Evolutionary conservation across 2,113 vertebrate species (phyloP).

Genomic region (Neolamprologus sp.): DNA sequence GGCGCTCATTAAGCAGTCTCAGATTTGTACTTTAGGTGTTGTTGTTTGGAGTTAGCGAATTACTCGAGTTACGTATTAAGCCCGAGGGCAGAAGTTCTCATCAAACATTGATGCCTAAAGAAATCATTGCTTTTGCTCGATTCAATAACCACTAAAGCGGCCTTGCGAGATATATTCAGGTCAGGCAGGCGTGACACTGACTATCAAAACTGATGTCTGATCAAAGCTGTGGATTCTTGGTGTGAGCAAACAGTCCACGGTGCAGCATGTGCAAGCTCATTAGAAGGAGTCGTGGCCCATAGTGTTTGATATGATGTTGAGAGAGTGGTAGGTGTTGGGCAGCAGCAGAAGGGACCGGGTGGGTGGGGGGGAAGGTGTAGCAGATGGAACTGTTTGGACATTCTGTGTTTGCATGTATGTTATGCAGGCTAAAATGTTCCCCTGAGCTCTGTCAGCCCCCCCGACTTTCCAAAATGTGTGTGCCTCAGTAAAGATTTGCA

Average conservation of each 20-base stretch:
- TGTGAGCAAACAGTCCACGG: not conserved
- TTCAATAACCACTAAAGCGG: not conserved
- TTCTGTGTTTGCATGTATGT: conserved; percentile 9
- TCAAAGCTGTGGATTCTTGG: conserved; percentile 29
- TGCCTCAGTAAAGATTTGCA: not conserved
- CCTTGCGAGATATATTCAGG: not conserved
- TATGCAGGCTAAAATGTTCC: not conserved
- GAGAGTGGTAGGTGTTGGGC: not conserved
- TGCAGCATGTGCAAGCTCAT: conserved; percentile 1
- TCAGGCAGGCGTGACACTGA: not conserved
- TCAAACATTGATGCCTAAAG: conserved; percentile 4
- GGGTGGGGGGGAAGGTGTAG: not conserved
- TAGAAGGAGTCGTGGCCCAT: conserved; percentile 28
- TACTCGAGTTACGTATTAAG: not conserved
- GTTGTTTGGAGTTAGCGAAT: not conserved
- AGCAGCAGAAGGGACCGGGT: not conserved
- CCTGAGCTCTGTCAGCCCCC: not conserved
- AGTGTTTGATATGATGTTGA: conserved; percentile 2
- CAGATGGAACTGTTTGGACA: conserved; percentile 43
- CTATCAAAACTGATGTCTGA: conserved; percentile 21
- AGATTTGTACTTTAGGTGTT: not conserved
- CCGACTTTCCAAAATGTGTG: not conserved
- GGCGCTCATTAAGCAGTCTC: not conserved
- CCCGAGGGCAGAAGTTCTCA: not conserved
- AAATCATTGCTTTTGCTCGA: not conserved